Evolutionary conservation across 2,113 vertebrate genomes (phyloP).

Genomic region (Lepidiolamprologus cunningtoni): DNA sequence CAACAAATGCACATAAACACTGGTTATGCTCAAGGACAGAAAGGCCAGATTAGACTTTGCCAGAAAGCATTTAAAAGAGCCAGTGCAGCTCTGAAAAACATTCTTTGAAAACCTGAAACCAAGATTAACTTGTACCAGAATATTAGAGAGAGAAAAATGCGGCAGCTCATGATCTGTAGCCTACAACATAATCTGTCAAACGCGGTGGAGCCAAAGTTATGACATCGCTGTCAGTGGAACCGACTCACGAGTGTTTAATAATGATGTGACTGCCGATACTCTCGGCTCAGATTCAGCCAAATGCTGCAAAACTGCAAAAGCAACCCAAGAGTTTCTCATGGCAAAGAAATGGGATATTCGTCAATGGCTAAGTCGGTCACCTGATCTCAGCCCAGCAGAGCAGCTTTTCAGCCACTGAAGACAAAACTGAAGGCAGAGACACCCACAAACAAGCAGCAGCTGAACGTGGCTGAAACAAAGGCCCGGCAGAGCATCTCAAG

Average conservation of each 20-base stretch:
- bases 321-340: background rate
- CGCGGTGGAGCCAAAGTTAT: background rate
- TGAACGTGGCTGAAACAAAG: background rate
- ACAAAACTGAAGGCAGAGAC: background rate
- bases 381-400: background rate
- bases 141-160: background rate
- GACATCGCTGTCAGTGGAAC: background rate
- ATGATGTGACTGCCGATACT: background rate
- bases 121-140: background rate
- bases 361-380: background rate
- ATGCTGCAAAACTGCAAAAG: background rate
- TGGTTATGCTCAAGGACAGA: background rate
- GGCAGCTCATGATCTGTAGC: background rate
- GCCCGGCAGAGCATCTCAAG: background rate
- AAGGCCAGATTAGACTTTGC: background rate
- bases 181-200: background rate
- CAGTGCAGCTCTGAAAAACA: background rate
- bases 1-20: background rate
- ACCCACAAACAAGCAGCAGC: background rate
- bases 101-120: background rate
- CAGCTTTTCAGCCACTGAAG: background rate
- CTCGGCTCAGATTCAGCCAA: background rate
- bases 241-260: background rate
- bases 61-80: background rate
- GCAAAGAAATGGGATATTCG: background rate